These are phyloP conservation scores for Hyperoodon ampullatus DNA, from an alignment of 2,113 vertebrate genomes.

Conservation along the genomic window DNA sequence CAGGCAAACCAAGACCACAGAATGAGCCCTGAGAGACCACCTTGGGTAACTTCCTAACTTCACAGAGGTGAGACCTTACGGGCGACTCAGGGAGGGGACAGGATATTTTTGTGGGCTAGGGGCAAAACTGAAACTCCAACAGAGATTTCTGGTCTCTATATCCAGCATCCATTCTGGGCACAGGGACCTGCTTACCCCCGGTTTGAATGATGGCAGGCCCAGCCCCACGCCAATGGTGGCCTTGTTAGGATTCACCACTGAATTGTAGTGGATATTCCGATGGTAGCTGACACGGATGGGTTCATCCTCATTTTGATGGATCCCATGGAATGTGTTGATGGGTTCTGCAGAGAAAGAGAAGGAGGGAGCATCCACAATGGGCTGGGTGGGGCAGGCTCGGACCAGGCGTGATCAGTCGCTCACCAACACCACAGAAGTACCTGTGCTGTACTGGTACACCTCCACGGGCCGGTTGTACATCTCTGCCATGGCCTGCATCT, in stretches of 20 bases:
- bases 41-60: conserved; percentile 18
- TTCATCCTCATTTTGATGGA: conserved; percentile 97
- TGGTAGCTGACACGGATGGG: conserved; percentile 98
- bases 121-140: background rate
- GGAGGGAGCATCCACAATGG: conserved; percentile 30
- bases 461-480: conserved; percentile 98
- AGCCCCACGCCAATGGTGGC: conserved; percentile 97
- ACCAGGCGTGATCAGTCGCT: background rate
- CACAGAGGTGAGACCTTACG: background rate
- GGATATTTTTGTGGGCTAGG: background rate
- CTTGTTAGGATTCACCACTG: conserved; percentile 97
- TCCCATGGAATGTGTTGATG: conserved; percentile 98
- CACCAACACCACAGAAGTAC: conserved; percentile 78
- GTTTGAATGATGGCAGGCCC: conserved; percentile 96
- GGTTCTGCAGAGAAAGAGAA: conserved; percentile 87
- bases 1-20: conserved; percentile 1
- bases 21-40: background rate
- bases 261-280: conserved; percentile 98
- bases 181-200: conserved; percentile 87
- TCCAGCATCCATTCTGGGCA: background rate
- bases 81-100: background rate
- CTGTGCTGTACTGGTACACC: conserved; percentile 96
- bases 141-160: conserved; percentile 24
- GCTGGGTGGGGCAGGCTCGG: background rate
- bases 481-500: conserved; percentile 99